Conservation (phyloP, 1,140 invertebrate species). For the Dufourea novaeangliae region DNA sequence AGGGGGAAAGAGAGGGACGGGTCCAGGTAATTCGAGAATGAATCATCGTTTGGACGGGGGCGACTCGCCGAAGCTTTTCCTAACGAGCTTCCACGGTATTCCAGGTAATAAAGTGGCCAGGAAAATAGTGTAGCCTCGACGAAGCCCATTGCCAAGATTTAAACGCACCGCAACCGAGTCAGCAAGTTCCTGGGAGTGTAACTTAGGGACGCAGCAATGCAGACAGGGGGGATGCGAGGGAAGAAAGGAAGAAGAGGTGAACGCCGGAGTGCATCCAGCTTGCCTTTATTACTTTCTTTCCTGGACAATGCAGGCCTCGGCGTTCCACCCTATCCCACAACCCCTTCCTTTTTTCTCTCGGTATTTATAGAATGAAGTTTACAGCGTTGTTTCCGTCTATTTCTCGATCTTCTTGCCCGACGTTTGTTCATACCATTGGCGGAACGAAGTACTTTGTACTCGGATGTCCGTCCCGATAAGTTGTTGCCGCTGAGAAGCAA, state of each 20-base stretch:
- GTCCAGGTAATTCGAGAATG: constrained; percentile 34
- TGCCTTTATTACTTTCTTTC: constrained; percentile 32
- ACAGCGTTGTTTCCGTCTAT: not conserved
- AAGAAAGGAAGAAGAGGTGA: not conserved
- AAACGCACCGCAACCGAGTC: constrained; percentile 46
- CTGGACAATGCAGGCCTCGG: not conserved
- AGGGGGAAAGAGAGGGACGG: not conserved
- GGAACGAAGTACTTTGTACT: constrained; percentile 18
- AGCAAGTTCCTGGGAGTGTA: constrained; percentile 14
- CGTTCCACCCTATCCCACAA: not conserved
- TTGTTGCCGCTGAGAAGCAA: not conserved
- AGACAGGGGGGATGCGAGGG: not conserved
- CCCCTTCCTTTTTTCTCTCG: not conserved
- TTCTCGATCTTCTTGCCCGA: not conserved
- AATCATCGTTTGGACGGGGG: constrained; percentile 45
- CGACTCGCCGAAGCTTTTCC: constrained; percentile 34
- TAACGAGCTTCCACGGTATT: constrained; percentile 50
- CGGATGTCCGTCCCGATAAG: constrained; percentile 6
- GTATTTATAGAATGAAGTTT: constrained; percentile 16
- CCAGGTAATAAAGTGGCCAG: constrained; percentile 46
- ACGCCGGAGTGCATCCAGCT: not conserved
- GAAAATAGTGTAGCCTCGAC: constrained; percentile 19
- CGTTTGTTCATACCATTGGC: not conserved
- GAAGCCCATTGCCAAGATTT: constrained; percentile 44
- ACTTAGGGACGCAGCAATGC: constrained; percentile 17